A percentile compares a stretch with the other conserved stretches of the same genome.
These are phyloP conservation scores for Caenorhabditis angaria DNA, from an alignment of 2,888 invertebrate species.

Conservation along the genomic window DNA sequence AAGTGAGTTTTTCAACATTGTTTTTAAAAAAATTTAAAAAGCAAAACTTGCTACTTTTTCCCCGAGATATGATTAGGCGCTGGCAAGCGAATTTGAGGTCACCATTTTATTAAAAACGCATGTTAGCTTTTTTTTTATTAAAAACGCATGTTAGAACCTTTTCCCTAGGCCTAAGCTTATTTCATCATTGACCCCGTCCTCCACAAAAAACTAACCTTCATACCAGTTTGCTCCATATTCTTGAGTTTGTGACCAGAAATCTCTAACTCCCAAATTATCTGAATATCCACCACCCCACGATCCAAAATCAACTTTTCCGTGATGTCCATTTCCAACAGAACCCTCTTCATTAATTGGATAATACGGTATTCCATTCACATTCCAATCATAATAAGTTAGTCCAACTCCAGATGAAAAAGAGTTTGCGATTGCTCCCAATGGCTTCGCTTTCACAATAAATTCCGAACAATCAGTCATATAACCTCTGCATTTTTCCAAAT, in stretches of 20 bases:
- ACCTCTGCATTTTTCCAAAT: constrained; percentile 58
- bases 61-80: too few relatives aligned
- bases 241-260: constrained; percentile 60
- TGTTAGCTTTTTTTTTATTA: not conserved
- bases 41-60: too few relatives aligned
- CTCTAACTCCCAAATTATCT: constrained; percentile 61
- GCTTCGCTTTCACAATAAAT: constrained; percentile 42
- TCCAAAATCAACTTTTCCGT: constrained; percentile 67
- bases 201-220: constrained; percentile 35
- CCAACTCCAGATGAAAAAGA: constrained; percentile 64
- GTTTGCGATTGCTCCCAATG: constrained; percentile 64
- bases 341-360: constrained; percentile 66
- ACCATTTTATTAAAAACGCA: not conserved
- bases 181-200: too few relatives aligned
- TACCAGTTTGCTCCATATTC: constrained; percentile 66
- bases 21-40: too few relatives aligned
- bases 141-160: too few relatives aligned
- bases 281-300: constrained; percentile 65
- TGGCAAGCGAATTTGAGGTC: too few relatives aligned
- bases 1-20: too few relatives aligned
- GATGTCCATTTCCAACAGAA: constrained; percentile 60
- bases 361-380: constrained; percentile 65
- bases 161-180: not conserved
- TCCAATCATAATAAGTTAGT: constrained; percentile 60
- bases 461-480: constrained; percentile 57